Base-by-base conservation (phyloP, 1,140 invertebrate genomes). In the Propsilocerus akamusi region DNA sequence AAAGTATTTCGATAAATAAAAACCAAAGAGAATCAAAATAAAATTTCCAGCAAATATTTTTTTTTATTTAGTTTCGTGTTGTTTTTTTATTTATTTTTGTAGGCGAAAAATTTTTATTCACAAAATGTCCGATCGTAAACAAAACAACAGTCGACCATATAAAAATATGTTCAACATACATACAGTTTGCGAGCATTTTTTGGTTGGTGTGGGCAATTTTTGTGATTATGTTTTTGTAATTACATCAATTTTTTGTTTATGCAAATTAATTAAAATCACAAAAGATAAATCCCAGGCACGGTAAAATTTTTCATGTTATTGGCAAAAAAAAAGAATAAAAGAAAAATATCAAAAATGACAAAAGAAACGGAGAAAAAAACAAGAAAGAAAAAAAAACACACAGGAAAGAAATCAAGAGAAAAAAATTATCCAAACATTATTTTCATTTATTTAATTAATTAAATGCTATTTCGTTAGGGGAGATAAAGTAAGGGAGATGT, bases 321-420 rank as follows among this genome's bases (percentile, higher is more conserved):
- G n/a, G n/a, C n/a, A n/a, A n/a, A n/a, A n/a, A n/a, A n/a, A n/a
- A n/a, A n/a, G n/a, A n/a, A n/a, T n/a, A n/a, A n/a, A n/a, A n/a
- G n/a, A n/a, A n/a, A n/a, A n/a, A n/a, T n/a, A n/a, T n/a, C n/a
- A n/a, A n/a, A n/a, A n/a, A n/a, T n/a, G n/a, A n/a, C n/a, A n/a
- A n/a, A n/a, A n/a, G n/a, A n/a, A n/a, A n/a, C n/a, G n/a, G n/a
- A 20, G 41, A 22, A 46, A 46, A 23, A 11, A 47, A 26, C 17
- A 48, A 48, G 14, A 26, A 26, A 48, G 47, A 48, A 26, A 48
- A 25, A 48, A 47, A 48, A 26, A 34, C 32, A 34, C 32, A 34
- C 12, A 26, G 26, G 25, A 48, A 26, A 14, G 3, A 26, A 41
- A 17, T 5, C 17, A 20, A 17, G 20, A 26, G 20, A 23, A n/a